Percentiles rank a stretch among this genome's conserved stretches.
phyloP scores from a whole-genome alignment of 1,140 invertebrate genomes.

The Pseudomyrmex gracilis region DNA sequence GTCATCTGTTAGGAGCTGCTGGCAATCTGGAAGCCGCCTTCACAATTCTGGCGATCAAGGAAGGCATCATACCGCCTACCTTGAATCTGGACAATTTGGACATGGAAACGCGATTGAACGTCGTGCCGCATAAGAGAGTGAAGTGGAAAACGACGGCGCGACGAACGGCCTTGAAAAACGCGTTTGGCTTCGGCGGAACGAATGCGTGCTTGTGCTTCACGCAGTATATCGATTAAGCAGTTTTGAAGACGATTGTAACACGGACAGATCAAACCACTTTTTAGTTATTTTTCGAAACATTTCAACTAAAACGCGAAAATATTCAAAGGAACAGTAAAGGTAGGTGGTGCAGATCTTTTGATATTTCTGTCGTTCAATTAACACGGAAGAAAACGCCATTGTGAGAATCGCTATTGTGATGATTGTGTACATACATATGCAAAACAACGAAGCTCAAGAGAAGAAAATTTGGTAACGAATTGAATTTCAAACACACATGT shows the following conservation, averaged over 20 bases:
- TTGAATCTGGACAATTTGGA: slow-evolving; percentile 94
- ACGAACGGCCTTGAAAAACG: slow-evolving; percentile 97
- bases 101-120: slow-evolving; percentile 88
- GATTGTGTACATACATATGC: slow-evolving; percentile 39
- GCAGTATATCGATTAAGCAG: slow-evolving; percentile 79
- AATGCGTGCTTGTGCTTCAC: slow-evolving; percentile 95
- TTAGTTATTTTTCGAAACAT: not conserved
- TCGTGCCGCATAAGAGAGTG: slow-evolving; percentile 88
- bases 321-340: not conserved
- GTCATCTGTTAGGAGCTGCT: slow-evolving; percentile 97
- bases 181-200: slow-evolving; percentile 99
- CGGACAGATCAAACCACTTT: not conserved
- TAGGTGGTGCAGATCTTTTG: not conserved
- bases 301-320: slow-evolving; percentile 13
- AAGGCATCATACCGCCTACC: slow-evolving; percentile 93
- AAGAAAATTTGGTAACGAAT: slow-evolving; percentile 43
- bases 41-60: slow-evolving; percentile 92
- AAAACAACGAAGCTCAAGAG: slow-evolving; percentile 29
- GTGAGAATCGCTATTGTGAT: not conserved
- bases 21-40: slow-evolving; percentile 97
- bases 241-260: not conserved
- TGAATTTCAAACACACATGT: slow-evolving; percentile 12
- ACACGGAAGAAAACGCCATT: not conserved
- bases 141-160: slow-evolving; percentile 87
- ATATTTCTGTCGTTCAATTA: not conserved